Conservation (phyloP, 1,140 invertebrate genomes). For the Cotesia glomerata region DNA sequence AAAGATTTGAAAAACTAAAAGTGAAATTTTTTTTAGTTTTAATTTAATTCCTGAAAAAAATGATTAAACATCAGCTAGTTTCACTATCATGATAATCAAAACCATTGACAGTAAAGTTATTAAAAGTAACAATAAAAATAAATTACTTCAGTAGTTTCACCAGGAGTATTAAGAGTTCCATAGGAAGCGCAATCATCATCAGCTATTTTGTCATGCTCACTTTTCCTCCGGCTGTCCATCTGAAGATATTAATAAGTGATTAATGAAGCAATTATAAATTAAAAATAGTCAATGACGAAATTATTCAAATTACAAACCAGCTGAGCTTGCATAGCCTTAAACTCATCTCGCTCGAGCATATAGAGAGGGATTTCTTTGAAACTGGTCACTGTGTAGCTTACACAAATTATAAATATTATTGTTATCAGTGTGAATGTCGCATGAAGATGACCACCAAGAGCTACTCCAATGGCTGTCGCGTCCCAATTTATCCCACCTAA, state of each 20-base stretch:
- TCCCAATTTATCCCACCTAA: conserved; percentile 95
- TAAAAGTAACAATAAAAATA: background rate
- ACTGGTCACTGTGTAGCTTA: conserved; percentile 80
- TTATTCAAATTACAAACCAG: conserved; percentile 45
- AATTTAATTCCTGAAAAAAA: too few relatives aligned
- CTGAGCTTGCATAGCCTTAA: conserved; percentile 49
- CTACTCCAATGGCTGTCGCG: conserved; percentile 74
- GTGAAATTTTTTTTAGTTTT: too few relatives aligned
- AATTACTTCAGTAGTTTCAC: conserved; percentile 39
- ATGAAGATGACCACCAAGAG: conserved; percentile 86
- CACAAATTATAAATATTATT: conserved; percentile 83
- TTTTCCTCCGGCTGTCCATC: conserved; percentile 32
- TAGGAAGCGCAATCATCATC: conserved; percentile 48
- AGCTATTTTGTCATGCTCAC: conserved; percentile 47
- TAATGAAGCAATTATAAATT: background rate
- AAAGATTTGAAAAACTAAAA: too few relatives aligned
- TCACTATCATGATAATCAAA: too few relatives aligned
- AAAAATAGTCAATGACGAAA: conserved; percentile 2
- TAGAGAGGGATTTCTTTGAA: conserved; percentile 86
- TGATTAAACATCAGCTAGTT: too few relatives aligned
- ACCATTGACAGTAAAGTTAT: too few relatives aligned
- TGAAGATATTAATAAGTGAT: background rate
- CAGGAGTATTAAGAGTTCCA: conserved; percentile 41
- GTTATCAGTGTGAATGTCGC: conserved; percentile 90
- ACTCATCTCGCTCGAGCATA: conserved; percentile 62